Conservation (phyloP, 1,140 invertebrate species). For the Aradophagus sp. region DNA sequence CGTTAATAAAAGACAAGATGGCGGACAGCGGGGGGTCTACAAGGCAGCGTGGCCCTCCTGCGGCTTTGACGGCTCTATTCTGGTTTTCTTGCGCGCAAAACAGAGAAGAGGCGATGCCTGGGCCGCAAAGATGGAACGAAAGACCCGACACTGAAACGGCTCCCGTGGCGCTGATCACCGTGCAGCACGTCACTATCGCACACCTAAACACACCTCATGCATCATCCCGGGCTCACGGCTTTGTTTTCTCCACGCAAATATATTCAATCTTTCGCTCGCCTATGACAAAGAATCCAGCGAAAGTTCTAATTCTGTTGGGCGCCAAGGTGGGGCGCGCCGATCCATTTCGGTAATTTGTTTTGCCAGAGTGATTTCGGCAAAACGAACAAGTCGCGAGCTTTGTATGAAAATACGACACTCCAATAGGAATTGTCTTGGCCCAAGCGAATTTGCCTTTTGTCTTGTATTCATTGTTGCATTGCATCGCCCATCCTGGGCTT, state of each 20-base stretch:
- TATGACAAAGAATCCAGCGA: constrained; percentile 23
- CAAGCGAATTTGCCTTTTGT: no score
- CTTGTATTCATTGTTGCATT: no score
- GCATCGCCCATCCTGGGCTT: no score
- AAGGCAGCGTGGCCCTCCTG: constrained; percentile 70
- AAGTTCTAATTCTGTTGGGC: constrained; percentile 12
- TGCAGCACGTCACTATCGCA: constrained; percentile 71
- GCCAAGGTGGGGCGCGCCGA: background rate
- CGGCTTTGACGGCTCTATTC: constrained; percentile 75
- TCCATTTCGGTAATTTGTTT: background rate
- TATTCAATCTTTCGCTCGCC: constrained; percentile 43
- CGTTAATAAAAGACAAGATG: constrained; percentile 75
- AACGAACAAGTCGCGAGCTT: no score
- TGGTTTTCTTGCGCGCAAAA: constrained; percentile 66
- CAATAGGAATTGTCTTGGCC: no score
- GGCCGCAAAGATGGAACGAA: constrained; percentile 55
- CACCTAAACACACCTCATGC: constrained; percentile 75
- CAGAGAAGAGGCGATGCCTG: constrained; percentile 51
- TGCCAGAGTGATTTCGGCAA: no score
- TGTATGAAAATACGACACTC: no score
- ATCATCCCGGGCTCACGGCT: constrained; percentile 68
- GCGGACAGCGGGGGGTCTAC: constrained; percentile 71
- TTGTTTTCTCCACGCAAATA: constrained; percentile 67
- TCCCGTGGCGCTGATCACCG: constrained; percentile 70
- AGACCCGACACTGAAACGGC: constrained; percentile 66